Evolutionary conservation across 2,888 invertebrate genomes (phyloP), one percentile per base, ranked within the genome.

Genomic region (Acleris sparsana): DNA sequence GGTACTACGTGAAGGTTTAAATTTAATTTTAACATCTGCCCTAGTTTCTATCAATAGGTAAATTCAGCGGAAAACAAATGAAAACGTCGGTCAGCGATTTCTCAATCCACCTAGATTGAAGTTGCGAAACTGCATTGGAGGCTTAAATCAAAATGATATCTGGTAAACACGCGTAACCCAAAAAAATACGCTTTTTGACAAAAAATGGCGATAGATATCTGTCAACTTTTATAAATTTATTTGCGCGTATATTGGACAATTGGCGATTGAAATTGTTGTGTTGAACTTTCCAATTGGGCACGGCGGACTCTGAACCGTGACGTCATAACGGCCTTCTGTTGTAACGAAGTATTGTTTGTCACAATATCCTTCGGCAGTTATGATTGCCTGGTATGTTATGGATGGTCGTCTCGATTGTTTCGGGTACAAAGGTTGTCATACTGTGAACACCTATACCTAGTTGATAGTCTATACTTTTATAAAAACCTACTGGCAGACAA

Each of bases 251-350:
- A 57, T 51, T 60, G 43, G 51, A 46, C 52, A 57, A 63, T 61
- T 58, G 51, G 39, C 20, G 33, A 25, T 53, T 60, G 44, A 56
- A 68, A 65, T 74, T 72, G 65, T 74, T 73, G 74, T 71, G 77
- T 82, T 85, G 80, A 80, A 84, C 85, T 86, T 85, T 84, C 85
- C 84, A 86, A 85, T 86, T 86, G 82, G 79, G 55, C 46, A 48
- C 63, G 62, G 67, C 72, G 82, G 86, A 88, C 86, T 88, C 82
- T 77, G 84, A 69, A 80, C 84, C 62, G 60, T 85, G 83, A 83
- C 82, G 86, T 86, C 84, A 83, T 59, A 63, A 52, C 70, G 71
- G 78, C 74, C 75, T 78, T 75, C 77, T 69, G 77, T 76, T 80
- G 77, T 71, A 65, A 62, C 66, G 52, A 18, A 39, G 39, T 74